Evolutionary conservation across 2,888 invertebrate genomes (phyloP), one percentile per base, ranked within the genome.

Genomic region (Meiosimyza platycephala): DNA sequence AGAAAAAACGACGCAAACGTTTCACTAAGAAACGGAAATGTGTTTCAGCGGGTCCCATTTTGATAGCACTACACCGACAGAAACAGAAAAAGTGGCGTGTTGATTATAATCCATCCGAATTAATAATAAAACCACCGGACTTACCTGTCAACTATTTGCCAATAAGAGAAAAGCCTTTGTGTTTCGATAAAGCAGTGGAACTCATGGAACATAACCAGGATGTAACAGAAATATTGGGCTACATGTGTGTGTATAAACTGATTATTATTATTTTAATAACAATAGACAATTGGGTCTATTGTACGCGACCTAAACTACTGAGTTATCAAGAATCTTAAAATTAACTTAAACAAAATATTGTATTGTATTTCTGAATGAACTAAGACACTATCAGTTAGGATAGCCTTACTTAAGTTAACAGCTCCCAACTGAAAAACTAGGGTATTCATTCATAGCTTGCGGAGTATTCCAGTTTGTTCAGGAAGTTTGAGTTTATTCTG

Each of bases 1-100:
- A 86, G 72, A 81, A 80, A 60, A 76, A 73, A 73, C 81, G 86
- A 2, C 83, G 82, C 74, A 85, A 83, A 73, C 78, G 80, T 13
- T 79, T 84, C 9, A 79, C 82, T 40, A 84, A 84, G 71, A 85
- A 83, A 68, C 82, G 87, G 15, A 85, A 83, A 75, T 87, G 85
- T 74, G 79, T 85, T 59, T 86, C 86, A 9, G 87, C 87, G 18
- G 87, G 85, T 51, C 87, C 87, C 15, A 79, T 87, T 33, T 79
- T 87, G 55, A 79, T 85, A 48, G 80, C 81, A 4, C 64, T 82
- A 16, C 81, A 79, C 9, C 81, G 71, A 11, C 48, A 63, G 0
- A 80, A 82, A 16, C 59, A 66, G n/a, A 55, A 66, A 11, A 64
- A 63, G 47, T 48, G 64, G 66, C 40, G 9, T 40, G 40, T 40